These are phyloP conservation scores for Riparia riparia DNA, from an alignment of 2,113 vertebrate species.

Conservation along the genomic window DNA sequence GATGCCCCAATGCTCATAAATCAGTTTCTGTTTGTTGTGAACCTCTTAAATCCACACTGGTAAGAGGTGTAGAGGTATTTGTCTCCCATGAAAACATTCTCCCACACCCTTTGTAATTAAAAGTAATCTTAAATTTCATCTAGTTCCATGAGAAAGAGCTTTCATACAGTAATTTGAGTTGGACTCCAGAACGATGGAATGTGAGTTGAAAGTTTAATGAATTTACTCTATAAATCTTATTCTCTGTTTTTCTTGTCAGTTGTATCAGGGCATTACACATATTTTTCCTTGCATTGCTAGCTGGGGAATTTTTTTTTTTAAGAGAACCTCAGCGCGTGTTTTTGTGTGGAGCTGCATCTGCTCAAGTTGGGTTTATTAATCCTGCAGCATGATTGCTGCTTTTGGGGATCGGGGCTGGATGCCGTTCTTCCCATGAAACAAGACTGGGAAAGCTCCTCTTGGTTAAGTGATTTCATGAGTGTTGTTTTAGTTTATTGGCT, in stretches of 20 bases:
- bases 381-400: constrained; percentile 15
- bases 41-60: constrained; percentile 61
- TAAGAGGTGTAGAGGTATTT: constrained; percentile 68
- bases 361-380: constrained; percentile 32
- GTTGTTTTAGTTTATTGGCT: constrained; percentile 57
- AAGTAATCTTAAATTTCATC: constrained; percentile 78
- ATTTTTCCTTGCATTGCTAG: constrained; percentile 58
- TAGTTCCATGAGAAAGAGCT: constrained; percentile 70
- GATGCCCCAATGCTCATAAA: constrained; percentile 54
- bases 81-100: constrained; percentile 74
- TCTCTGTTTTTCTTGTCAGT: constrained; percentile 70
- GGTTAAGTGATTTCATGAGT: constrained; percentile 42
- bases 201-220: constrained; percentile 66
- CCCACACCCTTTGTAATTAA: constrained; percentile 78
- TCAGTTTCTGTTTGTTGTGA: constrained; percentile 66
- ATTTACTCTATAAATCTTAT: constrained; percentile 73
- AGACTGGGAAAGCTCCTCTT: constrained; percentile 54
- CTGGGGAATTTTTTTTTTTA: constrained; percentile 61
- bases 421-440: constrained; percentile 45
- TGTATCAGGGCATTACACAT: constrained; percentile 64
- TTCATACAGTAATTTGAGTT: constrained; percentile 70
- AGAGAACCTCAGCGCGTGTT: constrained; percentile 32
- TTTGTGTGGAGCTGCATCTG: neutral
- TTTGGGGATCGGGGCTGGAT: constrained; percentile 17
- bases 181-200: constrained; percentile 67